A percentile compares a stretch with the other conserved stretches of the same genome.
Conservation (phyloP, 2,888 invertebrate species). For the Torymus tubicola region DNA sequence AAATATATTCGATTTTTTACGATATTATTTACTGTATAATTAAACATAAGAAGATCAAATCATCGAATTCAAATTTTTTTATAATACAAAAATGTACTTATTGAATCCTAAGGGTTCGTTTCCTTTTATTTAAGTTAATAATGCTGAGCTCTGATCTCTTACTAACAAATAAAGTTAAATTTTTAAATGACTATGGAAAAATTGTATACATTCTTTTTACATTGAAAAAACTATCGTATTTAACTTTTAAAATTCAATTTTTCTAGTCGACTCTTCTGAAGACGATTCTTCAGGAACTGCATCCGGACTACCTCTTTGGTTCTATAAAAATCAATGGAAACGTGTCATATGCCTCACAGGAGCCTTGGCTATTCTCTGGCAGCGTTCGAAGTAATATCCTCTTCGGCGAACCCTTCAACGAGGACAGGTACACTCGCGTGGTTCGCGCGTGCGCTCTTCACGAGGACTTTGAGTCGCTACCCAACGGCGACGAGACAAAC, state of each 20-base stretch:
- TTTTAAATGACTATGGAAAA: too few relatives aligned
- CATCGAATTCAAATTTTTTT: too few relatives aligned
- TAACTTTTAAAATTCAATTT: too few relatives aligned
- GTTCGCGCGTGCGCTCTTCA: constrained; percentile 75
- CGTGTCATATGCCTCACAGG: constrained; percentile 88
- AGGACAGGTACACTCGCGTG: constrained; percentile 78
- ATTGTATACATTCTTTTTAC: too few relatives aligned
- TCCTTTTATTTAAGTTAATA: too few relatives aligned
- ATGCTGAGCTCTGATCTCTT: too few relatives aligned
- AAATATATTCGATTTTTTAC: not conserved
- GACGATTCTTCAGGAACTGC: constrained; percentile 85
- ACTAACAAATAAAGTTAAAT: too few relatives aligned
- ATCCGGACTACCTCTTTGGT: constrained; percentile 77
- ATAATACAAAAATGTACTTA: too few relatives aligned
- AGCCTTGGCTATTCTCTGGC: constrained; percentile 89
- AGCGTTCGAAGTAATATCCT: constrained; percentile 90
- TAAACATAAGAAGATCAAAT: too few relatives aligned
- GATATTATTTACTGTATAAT: too few relatives aligned
- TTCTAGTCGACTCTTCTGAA: constrained; percentile 81
- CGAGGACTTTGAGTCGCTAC: constrained; percentile 79
- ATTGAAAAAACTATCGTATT: too few relatives aligned
- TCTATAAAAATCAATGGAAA: constrained; percentile 81
- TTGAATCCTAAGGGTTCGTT: too few relatives aligned
- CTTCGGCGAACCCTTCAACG: constrained; percentile 84
- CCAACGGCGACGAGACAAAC: constrained; percentile 83